Base-by-base conservation (phyloP, 2,113 vertebrate species). In the Poicephalus meyeri region DNA sequence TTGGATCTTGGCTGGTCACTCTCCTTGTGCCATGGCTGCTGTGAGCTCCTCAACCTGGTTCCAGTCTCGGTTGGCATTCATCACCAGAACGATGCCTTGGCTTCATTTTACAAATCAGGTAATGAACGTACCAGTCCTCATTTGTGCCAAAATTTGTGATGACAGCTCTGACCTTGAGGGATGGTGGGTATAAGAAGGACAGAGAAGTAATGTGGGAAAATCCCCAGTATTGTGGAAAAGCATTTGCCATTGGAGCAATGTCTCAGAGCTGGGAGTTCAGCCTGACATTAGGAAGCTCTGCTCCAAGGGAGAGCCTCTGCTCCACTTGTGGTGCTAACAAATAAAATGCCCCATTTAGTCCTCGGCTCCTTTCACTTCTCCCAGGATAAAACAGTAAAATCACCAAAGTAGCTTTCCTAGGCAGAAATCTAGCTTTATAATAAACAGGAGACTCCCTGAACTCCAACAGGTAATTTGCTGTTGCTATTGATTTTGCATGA, bases 401-500 rank as follows among this genome's bases (percentile, higher is more conserved):
- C 50, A 78, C 33, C 35, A 31, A 73, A 78, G 35, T 33, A 77
- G 49, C 37, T 93, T 80, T 72, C 60, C 58, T 1, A 7, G 39
- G 60, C 63, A 88, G 42, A 86, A 13, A 60, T 80, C 46, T 94
- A 47, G 23, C 60, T 89, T 86, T 47, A 44, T 68, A 80, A 73
- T 16, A 39, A 1, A 0, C 55, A 9, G 18, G 44, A 89, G 37
- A 42, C 28, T 89, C 33, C 31, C 21, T 8, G 1, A 92, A 77
- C 35, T 50, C 50, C 68, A 74, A 18, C 21, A 60, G 68, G 76
- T 68, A 81, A 60, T 95, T 84, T 58, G 21, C 35, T 61, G 29
- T 44, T 88, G 35, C 37, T 91, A 46, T 58, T 90, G 74, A 78
- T 91, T 94, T 88, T 77, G 55, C 60, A 39, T 64, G 37, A 88